Evolutionary conservation across 2,888 invertebrate genomes (phyloP), one percentile per base, ranked within the genome.

Genomic region (Himalopsyche kuldschensis): DNA sequence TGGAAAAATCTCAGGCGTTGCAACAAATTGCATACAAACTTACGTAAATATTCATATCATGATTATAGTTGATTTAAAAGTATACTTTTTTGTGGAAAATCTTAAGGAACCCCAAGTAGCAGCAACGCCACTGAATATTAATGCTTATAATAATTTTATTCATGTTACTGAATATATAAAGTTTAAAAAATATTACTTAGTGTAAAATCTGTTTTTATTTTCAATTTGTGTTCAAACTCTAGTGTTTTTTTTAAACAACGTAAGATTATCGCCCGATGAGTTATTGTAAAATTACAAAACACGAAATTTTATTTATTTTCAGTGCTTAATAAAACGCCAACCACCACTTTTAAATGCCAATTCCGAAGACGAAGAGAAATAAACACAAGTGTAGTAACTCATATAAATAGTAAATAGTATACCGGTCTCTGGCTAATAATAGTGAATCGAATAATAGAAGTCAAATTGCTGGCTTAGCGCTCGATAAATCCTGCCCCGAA

Each of bases 391-490:
- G 55, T 55, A 55, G 55, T 55, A 55, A 55, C 55, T 55, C 55
- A 55, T 55, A 55, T 55, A 55, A 55, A 55, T 55, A 20, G 55
- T 81, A 79, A 82, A 76, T 81, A 82, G 81, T 35, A 79, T 46
- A 78, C 81, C 84, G 82, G 84, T 80, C 48, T 63, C 48, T 47
- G 24, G 79, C 77, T 84, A 84, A 84, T 84, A 84, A 84, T 78
- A 84, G 84, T 80, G 84, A 47, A 75, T 47, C 75, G 63, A 77
- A 47, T 75, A 84, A 82, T 77, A 84, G 78, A 76, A 80, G 82
- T 84, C 84, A 86, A 86, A 86, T 86, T 86, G 84, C 82, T 82
- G 86, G 86, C 82, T 86, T 85, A 82, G 79, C 84, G 81, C 79
- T 82, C 85, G 85, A 86, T 86, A 86, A 86, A 86, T 86, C 82